Evolutionary conservation across 2,113 vertebrate genomes (phyloP).

Genomic region (Oryctolagus cuniculus): mOryCun1.1 NC_091442.1:101285501-101286000

Average conservation of each 20-base stretch:
- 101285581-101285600: neutral
- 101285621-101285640: conserved; percentile 26
- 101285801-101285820: conserved; percentile 14
- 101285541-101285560: no score
- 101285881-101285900: conserved; percentile 10
- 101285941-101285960: neutral
- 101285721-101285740: neutral
- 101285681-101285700: neutral
- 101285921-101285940: neutral
- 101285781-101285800: neutral
- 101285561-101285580: no score
- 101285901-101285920: conserved; percentile 32
- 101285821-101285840: neutral
- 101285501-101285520: no score
- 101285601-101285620: conserved; percentile 43
- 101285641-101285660: neutral
- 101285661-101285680: conserved; percentile 30
- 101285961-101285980: neutral
- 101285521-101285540: no score
- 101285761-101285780: neutral
- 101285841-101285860: conserved; percentile 29
- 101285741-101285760: neutral
- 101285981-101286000: neutral
- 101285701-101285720: neutral
- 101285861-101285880: neutral